These are phyloP conservation scores for Cydia pomonella DNA, from an alignment of 1,140 invertebrate species.

Conservation along the genomic window DNA sequence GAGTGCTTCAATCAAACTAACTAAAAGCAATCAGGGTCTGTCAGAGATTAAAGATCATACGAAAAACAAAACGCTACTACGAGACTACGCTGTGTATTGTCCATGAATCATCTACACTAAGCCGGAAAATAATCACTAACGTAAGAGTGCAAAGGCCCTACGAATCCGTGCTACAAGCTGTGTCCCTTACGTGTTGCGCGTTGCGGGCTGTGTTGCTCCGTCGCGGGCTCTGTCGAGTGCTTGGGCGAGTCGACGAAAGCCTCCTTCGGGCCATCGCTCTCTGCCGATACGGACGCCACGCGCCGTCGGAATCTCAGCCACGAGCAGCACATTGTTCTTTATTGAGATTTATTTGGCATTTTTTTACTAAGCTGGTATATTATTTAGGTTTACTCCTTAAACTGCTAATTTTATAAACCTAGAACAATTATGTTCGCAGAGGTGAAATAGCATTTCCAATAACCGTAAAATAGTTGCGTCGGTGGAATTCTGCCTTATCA, in stretches of 20 bases:
- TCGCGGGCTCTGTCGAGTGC: constrained; percentile 41
- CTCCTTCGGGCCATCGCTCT: constrained; percentile 49
- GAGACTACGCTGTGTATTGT: constrained; percentile 25
- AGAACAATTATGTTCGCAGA: too few species aligned
- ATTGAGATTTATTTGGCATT: constrained; percentile 29
- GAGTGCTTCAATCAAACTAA: too few species aligned
- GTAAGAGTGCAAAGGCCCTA: constrained; percentile 27
- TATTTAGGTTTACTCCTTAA: background rate
- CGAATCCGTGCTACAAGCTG: constrained; percentile 46
- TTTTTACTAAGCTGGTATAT: background rate
- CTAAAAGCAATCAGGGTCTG: too few species aligned
- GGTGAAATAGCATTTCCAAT: background rate
- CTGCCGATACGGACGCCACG: constrained; percentile 60
- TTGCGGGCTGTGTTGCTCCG: constrained; percentile 50
- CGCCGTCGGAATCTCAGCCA: constrained; percentile 69
- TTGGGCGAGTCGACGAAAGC: constrained; percentile 54
- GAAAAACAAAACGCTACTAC: background rate
- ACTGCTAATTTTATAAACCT: background rate
- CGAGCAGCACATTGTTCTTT: constrained; percentile 72
- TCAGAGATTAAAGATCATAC: background rate
- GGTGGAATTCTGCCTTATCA: background rate
- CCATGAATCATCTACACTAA: constrained; percentile 50
- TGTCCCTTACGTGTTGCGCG: constrained; percentile 62
- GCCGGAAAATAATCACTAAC: constrained; percentile 33
- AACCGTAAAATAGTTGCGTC: background rate